Evolutionary conservation across 2,888 invertebrate species (phyloP).

Genomic region (Carpatolechia fugitivella): DNA sequence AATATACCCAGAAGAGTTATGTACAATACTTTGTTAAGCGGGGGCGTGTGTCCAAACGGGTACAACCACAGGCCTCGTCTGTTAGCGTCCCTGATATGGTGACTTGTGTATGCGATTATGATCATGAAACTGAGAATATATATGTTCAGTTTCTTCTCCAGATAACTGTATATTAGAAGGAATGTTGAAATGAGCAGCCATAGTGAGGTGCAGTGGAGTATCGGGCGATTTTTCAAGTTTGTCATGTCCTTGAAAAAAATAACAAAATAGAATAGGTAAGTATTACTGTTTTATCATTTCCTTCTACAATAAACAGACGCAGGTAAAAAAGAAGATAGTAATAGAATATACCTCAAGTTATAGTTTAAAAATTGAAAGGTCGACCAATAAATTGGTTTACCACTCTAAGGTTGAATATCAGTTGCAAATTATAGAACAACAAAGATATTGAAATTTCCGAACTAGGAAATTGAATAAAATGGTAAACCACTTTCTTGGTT

Average conservation of each 20-base stretch:
- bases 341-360: background rate
- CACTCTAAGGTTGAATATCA: too few relatives aligned
- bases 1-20: constrained; percentile 38
- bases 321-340: background rate
- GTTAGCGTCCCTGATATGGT: constrained; percentile 61
- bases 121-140: constrained; percentile 53
- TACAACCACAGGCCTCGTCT: constrained; percentile 62
- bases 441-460: too few relatives aligned
- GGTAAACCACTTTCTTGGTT: too few relatives aligned
- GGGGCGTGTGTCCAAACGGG: constrained; percentile 53
- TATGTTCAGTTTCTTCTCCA: constrained; percentile 44
- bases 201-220: constrained; percentile 62
- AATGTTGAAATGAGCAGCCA: constrained; percentile 41
- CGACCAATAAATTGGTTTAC: too few relatives aligned
- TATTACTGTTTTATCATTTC: background rate
- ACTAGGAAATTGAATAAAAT: too few relatives aligned
- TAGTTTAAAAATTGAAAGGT: too few relatives aligned
- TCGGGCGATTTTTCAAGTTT: constrained; percentile 48
- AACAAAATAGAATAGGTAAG: background rate
- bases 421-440: too few relatives aligned
- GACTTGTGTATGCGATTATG: constrained; percentile 51
- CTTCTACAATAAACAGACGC: background rate
- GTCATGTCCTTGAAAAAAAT: constrained; percentile 53
- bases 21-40: constrained; percentile 49
- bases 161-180: constrained; percentile 43